Base-by-base conservation (phyloP, 2,797 vertebrate species). In the Allenopithecus nigroviridis region DNA sequence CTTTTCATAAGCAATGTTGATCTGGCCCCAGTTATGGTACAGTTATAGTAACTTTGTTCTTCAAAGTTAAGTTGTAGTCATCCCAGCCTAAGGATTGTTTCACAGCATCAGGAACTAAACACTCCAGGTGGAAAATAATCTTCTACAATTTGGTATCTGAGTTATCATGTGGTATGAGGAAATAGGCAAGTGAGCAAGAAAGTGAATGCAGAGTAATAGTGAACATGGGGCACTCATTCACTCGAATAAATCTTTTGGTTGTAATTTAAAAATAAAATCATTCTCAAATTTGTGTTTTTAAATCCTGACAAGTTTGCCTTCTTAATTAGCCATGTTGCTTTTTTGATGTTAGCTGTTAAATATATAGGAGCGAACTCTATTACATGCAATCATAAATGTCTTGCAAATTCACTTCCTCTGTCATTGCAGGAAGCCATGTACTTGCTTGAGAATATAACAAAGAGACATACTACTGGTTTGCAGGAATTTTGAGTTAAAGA, bases 1-100 rank as follows among this genome's bases (percentile, higher is more conserved):
- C 90, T 92, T 96, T 95, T 84, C 50, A 94, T 95, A 86, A 92
- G 79, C 76, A 91, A 93, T 55, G 57, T 48, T 97, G 50, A 92
- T 92, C 50, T 92, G 46, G 72, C 72, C 36, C 30, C 85, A 75
- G 75, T 95, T 94, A 97, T 72, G 5, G 36, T n/a, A n/a, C 21
- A 93, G 70, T 83, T 87, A 91, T 4, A 84, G 90, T 48, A 95
- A 97, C 90, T 90, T 92, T 57, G 22, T 68, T 94, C 87, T 95
- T 96, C 80, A 94, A 79, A 85, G 55, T 81, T 84, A 94, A 94
- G 59, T 26, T 91, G 36, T 70, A 50, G 91, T 84, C 30, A 68
- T 90, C 41, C 30, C 81, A 91, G 85, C 70, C 83, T 85, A 87
- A 92, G 55, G 83, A 89, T 36, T 87, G 48, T 92, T 97, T 89